These are phyloP conservation scores for Rhodeus uyekii DNA, from an alignment of 2,797 vertebrate genomes.

Conservation along the genomic window DNA sequence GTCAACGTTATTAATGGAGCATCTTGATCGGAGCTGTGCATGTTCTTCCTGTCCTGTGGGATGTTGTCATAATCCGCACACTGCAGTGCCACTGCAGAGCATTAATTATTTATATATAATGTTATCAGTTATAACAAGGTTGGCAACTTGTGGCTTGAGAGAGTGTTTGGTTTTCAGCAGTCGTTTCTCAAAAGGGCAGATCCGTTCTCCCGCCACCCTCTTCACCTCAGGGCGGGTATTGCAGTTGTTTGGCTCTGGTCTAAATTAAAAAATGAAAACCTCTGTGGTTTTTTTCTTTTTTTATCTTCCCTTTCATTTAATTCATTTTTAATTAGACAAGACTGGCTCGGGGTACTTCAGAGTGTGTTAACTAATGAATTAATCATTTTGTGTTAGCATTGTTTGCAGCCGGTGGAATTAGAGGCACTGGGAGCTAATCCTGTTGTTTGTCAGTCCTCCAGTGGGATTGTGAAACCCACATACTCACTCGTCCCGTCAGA, in stretches of 20 bases:
- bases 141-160: slow-evolving; percentile 39
- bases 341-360: slow-evolving; percentile 11
- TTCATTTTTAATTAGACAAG: slow-evolving; percentile 33
- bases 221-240: background rate
- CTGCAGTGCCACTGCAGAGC: slow-evolving; percentile 49
- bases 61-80: slow-evolving; percentile 29
- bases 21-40: background rate
- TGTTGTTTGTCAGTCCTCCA: slow-evolving; percentile 41
- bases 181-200: slow-evolving; percentile 17
- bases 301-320: slow-evolving; percentile 2
- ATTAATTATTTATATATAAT: slow-evolving; percentile 70
- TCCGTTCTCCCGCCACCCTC: background rate
- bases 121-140: slow-evolving; percentile 53
- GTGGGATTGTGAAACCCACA: background rate
- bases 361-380: slow-evolving; percentile 56
- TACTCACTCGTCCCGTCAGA: background rate
- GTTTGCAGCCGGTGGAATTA: slow-evolving; percentile 60
- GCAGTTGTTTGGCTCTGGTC: background rate
- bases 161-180: slow-evolving; percentile 31
- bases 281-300: background rate
- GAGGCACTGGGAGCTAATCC: slow-evolving; percentile 59
- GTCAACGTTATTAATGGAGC: background rate
- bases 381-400: slow-evolving; percentile 59
- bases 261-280: background rate
- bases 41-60: slow-evolving; percentile 12